phyloP scores from a whole-genome alignment of 2,888 invertebrate species.

The Corythucha ciliata region DNA sequence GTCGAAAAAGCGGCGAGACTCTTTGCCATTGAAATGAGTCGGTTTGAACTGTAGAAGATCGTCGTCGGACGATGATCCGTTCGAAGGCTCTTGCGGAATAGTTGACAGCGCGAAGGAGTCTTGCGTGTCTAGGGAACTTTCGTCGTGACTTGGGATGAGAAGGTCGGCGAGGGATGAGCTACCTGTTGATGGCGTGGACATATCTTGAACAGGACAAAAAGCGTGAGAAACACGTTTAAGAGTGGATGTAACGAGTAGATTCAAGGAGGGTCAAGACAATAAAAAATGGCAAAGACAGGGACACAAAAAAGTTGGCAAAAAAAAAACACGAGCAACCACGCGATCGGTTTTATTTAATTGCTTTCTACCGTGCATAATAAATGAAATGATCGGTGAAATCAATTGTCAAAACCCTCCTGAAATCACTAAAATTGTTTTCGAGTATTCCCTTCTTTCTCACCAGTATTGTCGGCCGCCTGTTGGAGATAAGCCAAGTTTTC shows the following conservation, averaged over 20 bases:
- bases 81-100: slow-evolving; percentile 19
- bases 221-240: not conserved
- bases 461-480: slow-evolving; percentile 31
- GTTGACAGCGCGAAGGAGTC: slow-evolving; percentile 24
- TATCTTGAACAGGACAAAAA: slow-evolving; percentile 21
- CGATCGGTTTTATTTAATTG: not conserved
- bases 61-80: slow-evolving; percentile 23
- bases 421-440: too few relatives aligned
- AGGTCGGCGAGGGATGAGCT: slow-evolving; percentile 26
- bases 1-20: too few relatives aligned
- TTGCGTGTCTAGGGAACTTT: slow-evolving; percentile 26
- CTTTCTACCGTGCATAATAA: too few relatives aligned
- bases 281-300: not conserved
- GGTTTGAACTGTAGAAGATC: slow-evolving; percentile 26
- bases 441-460: slow-evolving; percentile 22
- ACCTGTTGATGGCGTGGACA: slow-evolving; percentile 27
- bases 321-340: not conserved
- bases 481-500: slow-evolving; percentile 34
- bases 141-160: slow-evolving; percentile 31
- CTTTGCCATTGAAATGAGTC: slow-evolving; percentile 26
- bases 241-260: not conserved
- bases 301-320: not conserved
- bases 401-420: not conserved
- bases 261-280: not conserved
- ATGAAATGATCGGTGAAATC: not conserved